Evolutionary conservation across 2,797 vertebrate genomes (phyloP).

Genomic region (Paguma larvata): DNA sequence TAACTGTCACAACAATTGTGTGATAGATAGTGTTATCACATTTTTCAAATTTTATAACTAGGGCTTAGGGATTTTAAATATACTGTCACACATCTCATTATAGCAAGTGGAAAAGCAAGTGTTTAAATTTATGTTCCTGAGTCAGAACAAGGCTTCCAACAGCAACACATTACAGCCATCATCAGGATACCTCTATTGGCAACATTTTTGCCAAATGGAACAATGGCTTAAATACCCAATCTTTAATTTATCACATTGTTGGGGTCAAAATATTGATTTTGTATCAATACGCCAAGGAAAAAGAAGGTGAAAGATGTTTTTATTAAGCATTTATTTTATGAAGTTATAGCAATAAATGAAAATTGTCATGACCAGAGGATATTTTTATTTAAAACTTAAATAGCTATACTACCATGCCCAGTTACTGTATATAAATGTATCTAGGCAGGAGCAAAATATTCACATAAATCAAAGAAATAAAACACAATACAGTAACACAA

Average conservation of each 20-base stretch:
- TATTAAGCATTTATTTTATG: not conserved
- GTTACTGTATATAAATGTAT: not conserved
- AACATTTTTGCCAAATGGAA: not conserved
- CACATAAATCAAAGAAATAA: not conserved
- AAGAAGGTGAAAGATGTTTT: not conserved
- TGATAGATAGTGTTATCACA: not conserved
- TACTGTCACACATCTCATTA: not conserved
- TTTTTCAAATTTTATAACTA: not conserved
- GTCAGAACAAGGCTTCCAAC: not conserved
- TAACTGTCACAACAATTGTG: not conserved
- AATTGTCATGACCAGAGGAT: not conserved
- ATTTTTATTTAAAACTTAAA: not conserved
- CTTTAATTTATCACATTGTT: not conserved
- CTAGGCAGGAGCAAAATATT: not conserved
- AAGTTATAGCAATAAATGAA: not conserved
- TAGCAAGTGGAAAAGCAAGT: not conserved
- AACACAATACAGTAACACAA: not conserved
- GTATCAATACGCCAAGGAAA: not conserved
- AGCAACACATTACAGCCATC: not conserved
- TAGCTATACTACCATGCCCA: not conserved
- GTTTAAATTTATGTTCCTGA: not conserved
- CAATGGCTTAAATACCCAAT: no score
- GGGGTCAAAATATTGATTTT: not conserved
- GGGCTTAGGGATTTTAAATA: not conserved
- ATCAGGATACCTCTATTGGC: not conserved